Base-by-base conservation (phyloP, 2,888 invertebrate genomes). In the Micropterix aruncella region DNA sequence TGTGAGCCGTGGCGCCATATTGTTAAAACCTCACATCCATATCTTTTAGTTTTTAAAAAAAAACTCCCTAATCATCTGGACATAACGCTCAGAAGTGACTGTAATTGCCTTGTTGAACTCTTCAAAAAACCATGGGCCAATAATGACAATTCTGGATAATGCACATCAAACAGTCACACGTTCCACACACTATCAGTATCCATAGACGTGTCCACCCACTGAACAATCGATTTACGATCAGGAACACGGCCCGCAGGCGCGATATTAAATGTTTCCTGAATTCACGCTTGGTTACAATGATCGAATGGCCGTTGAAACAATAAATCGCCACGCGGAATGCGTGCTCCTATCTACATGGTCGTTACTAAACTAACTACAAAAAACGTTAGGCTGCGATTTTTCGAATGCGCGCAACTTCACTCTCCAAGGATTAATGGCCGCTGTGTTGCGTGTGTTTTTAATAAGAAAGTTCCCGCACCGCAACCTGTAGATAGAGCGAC, bases 221-320 rank as follows among this genome's bases (percentile, higher is more conserved):
- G 39, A 39, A 39, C 39, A 39, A 39, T 39, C 39, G 39, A 39
- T 39, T 39, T 39, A 7, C 39, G 39, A 39, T 39, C 39, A 39
- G 39, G 39, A 39, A 39, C 39, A 39, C 9, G 16, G n/a, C 39
- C 39, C n/a, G 39, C 14, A 39, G 39, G 36, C 36, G 36, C 36
- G 7, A 27, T 27, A 9, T 27, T 27, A 27, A 27, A 27, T 27
- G 36, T 27, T 27, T 27, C 12, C 12, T 27, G 12, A 39, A 39
- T 39, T n/a, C 39, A 39, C 14, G 39, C 14, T 39, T 7, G 39
- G 39, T 39, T 39, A 14, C 14, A 39, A 39, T 39, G 9, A 39
- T 39, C 39, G 39, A 39, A n/a, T 14, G 39, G 14, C n/a, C 14
- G 39, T 39, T 39, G 14, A 14, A 39, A 15, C 7, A 15, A 14